Evolutionary conservation across 2,797 vertebrate genomes (phyloP).

Genomic region (Sebastes alutus): DNA sequence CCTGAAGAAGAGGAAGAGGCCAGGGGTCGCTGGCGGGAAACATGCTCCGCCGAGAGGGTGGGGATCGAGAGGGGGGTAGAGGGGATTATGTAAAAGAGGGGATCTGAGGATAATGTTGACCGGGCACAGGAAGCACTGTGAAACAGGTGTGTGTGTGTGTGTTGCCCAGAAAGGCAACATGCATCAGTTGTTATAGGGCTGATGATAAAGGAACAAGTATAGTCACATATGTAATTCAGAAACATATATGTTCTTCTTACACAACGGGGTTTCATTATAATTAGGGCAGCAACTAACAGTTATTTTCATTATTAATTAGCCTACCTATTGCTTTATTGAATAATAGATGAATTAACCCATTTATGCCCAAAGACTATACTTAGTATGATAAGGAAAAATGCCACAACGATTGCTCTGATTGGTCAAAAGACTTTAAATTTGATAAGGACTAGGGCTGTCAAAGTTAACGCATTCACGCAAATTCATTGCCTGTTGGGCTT

Average conservation of each 20-base stretch:
- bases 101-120: conserved; percentile 21
- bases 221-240: not conserved
- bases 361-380: no score
- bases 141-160: conserved; percentile 23
- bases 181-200: not conserved
- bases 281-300: not conserved
- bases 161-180: not conserved
- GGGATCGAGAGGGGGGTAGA: conserved; percentile 11
- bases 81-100: conserved; percentile 40
- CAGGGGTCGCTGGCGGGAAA: conserved; percentile 67
- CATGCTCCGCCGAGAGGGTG: conserved; percentile 20
- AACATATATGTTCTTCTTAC: not conserved
- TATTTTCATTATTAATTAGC: not conserved
- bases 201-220: not conserved
- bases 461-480: no score
- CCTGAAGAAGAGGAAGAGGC: conserved; percentile 74
- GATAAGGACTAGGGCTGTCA: no score
- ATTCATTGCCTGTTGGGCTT: no score
- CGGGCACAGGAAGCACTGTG: not conserved
- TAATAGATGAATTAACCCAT: not conserved
- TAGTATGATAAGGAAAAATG: no score
- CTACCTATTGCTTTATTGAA: not conserved
- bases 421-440: no score
- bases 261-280: not conserved
- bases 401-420: no score